These are phyloP conservation scores for Ptyas mucosa DNA, from an alignment of 2,113 vertebrate genomes.

Conservation along the genomic window DNA sequence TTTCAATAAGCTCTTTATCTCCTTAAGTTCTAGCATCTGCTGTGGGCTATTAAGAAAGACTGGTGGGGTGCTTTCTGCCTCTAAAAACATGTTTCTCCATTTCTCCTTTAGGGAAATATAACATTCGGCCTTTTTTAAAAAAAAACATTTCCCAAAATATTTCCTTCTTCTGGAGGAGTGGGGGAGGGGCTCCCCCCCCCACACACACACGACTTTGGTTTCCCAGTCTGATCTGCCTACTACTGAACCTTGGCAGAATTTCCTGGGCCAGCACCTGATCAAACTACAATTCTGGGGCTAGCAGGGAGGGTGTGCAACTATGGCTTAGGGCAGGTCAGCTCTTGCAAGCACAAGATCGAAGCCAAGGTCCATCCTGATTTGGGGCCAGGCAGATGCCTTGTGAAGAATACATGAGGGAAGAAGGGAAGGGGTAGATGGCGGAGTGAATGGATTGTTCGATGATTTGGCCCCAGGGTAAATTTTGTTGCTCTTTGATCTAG, in stretches of 20 bases:
- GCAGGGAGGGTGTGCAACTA: not conserved
- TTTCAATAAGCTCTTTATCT: too few relatives aligned
- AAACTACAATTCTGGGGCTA: not conserved
- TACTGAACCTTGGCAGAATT: not conserved
- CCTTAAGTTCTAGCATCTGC: too few relatives aligned
- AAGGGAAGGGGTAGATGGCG: not conserved
- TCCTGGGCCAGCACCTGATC: not conserved
- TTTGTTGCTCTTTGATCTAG: rapidly evolving
- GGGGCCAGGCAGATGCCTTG: not conserved
- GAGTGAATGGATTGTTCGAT: not conserved
- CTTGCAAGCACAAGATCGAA: not conserved
- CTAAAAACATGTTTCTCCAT: too few relatives aligned
- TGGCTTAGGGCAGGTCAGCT: not conserved
- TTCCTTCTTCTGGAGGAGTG: too few relatives aligned
- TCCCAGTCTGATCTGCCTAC: not conserved
- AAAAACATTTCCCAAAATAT: too few relatives aligned
- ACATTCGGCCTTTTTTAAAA: too few relatives aligned
- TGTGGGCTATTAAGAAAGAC: too few relatives aligned
- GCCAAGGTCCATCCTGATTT: not conserved
- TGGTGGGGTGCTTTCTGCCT: too few relatives aligned
- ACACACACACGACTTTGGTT: not conserved
- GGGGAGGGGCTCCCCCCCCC: too few relatives aligned
- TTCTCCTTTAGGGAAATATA: too few relatives aligned
- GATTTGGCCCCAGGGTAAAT: not conserved
- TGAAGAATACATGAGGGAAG: not conserved